Percentiles rank a stretch among this genome's conserved stretches.
Conservation (phyloP, 2,888 invertebrate species). For the Nymphalis polychloros region DNA sequence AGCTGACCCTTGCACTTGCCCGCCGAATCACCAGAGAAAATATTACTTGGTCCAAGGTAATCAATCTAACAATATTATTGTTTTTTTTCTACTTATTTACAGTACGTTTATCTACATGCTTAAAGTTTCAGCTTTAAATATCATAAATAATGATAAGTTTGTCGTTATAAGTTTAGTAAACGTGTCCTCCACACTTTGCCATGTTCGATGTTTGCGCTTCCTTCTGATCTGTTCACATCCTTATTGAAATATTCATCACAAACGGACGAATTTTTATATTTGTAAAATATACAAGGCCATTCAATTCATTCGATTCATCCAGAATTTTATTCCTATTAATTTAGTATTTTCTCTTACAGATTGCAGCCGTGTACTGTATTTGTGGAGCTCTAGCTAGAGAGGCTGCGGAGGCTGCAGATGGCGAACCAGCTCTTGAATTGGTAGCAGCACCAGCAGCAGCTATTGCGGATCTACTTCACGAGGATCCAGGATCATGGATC, state of each 20-base stretch:
- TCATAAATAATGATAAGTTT: too few relatives aligned
- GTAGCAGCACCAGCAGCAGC: constrained; percentile 84
- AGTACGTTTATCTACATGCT: too few relatives aligned
- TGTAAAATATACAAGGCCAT: too few relatives aligned
- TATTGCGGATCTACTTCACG: constrained; percentile 88
- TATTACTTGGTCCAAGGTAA: constrained; percentile 90
- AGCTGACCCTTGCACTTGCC: constrained; percentile 86
- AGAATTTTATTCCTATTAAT: background rate
- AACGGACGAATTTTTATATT: too few relatives aligned
- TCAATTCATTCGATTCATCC: too few relatives aligned
- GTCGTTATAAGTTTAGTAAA: too few relatives aligned
- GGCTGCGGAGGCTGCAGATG: constrained; percentile 81
- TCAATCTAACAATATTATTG: background rate
- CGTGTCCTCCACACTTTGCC: too few relatives aligned
- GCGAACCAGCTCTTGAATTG: constrained; percentile 82
- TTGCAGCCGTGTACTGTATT: constrained; percentile 89
- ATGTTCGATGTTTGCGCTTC: too few relatives aligned
- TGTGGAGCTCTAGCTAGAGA: constrained; percentile 92
- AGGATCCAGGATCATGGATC: constrained; percentile 90
- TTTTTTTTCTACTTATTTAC: too few relatives aligned
- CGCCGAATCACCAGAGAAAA: constrained; percentile 86
- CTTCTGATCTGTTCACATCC: too few relatives aligned
- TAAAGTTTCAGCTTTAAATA: too few relatives aligned
- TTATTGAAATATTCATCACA: too few relatives aligned
- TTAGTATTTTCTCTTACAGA: constrained; percentile 49